phyloP scores from a whole-genome alignment of 2,113 vertebrate genomes.

The Sylvietta virens region DNA sequence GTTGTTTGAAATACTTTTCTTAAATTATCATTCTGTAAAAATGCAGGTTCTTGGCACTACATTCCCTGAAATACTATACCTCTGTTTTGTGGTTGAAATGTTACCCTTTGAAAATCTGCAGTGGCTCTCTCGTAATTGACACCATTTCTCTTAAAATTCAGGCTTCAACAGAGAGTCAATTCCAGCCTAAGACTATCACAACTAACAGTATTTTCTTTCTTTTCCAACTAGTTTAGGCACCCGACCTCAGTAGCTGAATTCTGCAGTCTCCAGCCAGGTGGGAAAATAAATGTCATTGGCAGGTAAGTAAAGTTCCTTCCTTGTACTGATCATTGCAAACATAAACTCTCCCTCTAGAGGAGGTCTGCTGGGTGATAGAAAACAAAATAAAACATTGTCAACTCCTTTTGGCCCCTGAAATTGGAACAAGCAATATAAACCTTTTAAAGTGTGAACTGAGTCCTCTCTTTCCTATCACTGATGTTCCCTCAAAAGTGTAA shows the following conservation, averaged over 20 bases:
- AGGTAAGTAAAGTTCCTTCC: background rate
- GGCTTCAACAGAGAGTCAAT: background rate
- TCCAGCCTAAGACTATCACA: background rate
- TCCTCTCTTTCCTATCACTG: background rate
- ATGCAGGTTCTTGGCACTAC: background rate
- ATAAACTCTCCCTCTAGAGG: background rate
- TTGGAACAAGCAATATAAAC: background rate
- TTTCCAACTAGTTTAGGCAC: background rate
- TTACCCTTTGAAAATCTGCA: conserved; percentile 22
- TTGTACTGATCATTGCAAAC: background rate
- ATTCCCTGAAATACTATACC: background rate
- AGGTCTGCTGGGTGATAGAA: background rate
- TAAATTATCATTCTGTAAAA: background rate
- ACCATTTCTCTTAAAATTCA: conserved; percentile 5
- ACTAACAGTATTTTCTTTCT: background rate
- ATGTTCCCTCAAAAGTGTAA: background rate
- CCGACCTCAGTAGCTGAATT: background rate
- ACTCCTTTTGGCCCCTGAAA: background rate
- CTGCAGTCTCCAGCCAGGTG: background rate
- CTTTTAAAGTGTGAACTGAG: background rate
- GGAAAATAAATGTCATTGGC: background rate
- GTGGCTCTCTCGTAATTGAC: background rate
- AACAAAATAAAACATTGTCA: background rate
- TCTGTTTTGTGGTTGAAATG: conserved; percentile 17
- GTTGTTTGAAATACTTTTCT: conserved; percentile 4